phyloP scores from a whole-genome alignment of 2,113 vertebrate species.

The Scortum barcoo region DNA sequence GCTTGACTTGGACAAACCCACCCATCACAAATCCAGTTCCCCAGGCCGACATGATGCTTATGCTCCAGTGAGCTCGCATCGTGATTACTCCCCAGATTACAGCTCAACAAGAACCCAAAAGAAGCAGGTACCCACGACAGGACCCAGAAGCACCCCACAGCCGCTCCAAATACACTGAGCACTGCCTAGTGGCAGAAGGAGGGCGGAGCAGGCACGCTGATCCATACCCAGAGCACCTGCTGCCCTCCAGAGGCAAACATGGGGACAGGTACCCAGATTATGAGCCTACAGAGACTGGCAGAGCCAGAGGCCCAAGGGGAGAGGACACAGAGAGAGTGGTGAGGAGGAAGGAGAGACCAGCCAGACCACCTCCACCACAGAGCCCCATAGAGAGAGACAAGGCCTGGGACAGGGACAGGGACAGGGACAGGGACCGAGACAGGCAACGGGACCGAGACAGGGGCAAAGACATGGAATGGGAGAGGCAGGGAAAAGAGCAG shows the following conservation, averaged over 20 bases:
- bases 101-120: conserved; percentile 65
- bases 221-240: conserved; percentile 79
- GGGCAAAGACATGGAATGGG: conserved; percentile 45
- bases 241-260: conserved; percentile 77
- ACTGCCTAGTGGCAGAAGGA: conserved; percentile 49
- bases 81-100: conserved; percentile 70
- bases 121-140: conserved; percentile 68
- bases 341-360: conserved; percentile 76
- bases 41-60: conserved; percentile 34
- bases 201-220: conserved; percentile 68
- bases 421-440: conserved; percentile 48
- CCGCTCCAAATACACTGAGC: conserved; percentile 62
- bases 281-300: conserved; percentile 58
- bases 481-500: conserved; percentile 50
- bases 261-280: conserved; percentile 66
- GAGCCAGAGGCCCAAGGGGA: conserved; percentile 25
- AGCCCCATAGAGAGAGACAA: conserved; percentile 73
- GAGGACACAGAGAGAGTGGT: conserved; percentile 67
- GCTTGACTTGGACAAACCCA: conserved; percentile 66
- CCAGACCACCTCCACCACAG: conserved; percentile 75
- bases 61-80: conserved; percentile 40
- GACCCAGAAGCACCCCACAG: conserved; percentile 60
- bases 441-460: conserved; percentile 52
- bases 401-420: conserved; percentile 42
- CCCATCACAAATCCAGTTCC: conserved; percentile 59